phyloP scores from a whole-genome alignment of 2,797 vertebrate species.

The Anomalospiza imberbis region DNA sequence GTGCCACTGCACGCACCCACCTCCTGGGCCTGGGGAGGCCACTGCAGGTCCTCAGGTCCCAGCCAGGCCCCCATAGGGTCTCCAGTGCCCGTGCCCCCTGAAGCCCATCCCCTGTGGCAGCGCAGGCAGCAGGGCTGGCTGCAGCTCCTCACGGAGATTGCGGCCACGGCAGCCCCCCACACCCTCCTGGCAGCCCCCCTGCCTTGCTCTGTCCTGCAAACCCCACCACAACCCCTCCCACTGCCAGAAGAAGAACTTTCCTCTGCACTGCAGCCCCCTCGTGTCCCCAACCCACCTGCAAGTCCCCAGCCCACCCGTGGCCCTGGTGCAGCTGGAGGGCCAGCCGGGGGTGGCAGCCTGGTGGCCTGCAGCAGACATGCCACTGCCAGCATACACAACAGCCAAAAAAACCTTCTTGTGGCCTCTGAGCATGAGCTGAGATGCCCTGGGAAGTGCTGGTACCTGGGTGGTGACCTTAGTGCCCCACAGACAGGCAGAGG shows the following conservation, averaged over 20 bases:
- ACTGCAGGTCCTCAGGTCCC: not conserved
- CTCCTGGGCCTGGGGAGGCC: not conserved
- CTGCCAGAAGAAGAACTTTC: not conserved
- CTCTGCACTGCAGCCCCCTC: not conserved
- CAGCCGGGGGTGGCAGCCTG: not conserved
- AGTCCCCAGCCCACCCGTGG: rapidly evolving
- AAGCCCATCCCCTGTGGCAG: not conserved
- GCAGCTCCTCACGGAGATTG: not conserved
- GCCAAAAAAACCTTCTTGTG: rapidly evolving
- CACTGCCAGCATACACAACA: not conserved
- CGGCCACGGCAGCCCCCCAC: not conserved
- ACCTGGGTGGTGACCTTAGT: not conserved
- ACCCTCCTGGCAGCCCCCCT: not conserved
- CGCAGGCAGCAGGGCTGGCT: not conserved
- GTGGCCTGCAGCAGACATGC: not conserved
- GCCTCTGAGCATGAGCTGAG: not conserved
- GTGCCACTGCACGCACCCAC: not conserved
- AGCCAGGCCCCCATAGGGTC: not conserved
- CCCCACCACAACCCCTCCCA: not conserved
- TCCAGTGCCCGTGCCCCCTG: rapidly evolving
- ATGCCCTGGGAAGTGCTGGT: rapidly evolving
- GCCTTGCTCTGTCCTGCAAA: not conserved
- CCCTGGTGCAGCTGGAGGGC: not conserved
- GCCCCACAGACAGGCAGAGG: not conserved
- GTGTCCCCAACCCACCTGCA: not conserved